phyloP scores from a whole-genome alignment of 2,797 vertebrate genomes.

The Mus spretus region DNA sequence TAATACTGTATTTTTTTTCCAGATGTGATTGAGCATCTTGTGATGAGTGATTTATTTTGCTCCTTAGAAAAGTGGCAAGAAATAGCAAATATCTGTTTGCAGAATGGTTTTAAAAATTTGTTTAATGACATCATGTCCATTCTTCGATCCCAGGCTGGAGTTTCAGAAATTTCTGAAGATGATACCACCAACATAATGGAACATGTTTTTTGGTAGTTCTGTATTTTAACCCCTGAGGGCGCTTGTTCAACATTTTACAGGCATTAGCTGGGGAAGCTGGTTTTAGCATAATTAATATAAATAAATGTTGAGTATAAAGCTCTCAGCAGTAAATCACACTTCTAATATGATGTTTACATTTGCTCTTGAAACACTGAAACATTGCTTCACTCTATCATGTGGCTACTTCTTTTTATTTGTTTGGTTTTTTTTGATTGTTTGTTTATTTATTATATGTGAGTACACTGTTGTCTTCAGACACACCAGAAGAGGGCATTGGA shows the following conservation, averaged over 20 bases:
- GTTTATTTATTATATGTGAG: too few species aligned
- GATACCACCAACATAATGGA: conserved; percentile 87
- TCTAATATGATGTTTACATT: conserved; percentile 58
- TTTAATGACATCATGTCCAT: conserved; percentile 84
- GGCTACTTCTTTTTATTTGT: background rate
- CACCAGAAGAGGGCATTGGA: too few species aligned
- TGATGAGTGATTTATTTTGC: conserved; percentile 85
- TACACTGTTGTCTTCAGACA: too few species aligned
- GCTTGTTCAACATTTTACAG: conserved; percentile 77
- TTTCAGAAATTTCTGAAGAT: conserved; percentile 80
- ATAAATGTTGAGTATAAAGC: conserved; percentile 70
- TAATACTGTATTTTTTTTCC: conserved; percentile 63
- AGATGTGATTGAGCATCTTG: conserved; percentile 86
- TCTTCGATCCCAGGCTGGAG: conserved; percentile 87
- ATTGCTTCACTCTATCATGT: conserved; percentile 18
- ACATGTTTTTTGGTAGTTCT: conserved; percentile 88
- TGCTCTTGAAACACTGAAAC: conserved; percentile 49
- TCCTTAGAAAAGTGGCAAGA: conserved; percentile 87
- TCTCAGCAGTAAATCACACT: conserved; percentile 65
- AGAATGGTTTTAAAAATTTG: conserved; percentile 84
- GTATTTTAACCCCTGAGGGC: conserved; percentile 85
- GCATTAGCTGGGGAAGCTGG: conserved; percentile 26
- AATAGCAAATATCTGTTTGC: conserved; percentile 85
- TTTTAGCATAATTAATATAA: conserved; percentile 63
- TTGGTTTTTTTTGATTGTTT: too few species aligned